phyloP scores from a whole-genome alignment of 2,113 vertebrate species.

The Limnothrissa miodon region DNA sequence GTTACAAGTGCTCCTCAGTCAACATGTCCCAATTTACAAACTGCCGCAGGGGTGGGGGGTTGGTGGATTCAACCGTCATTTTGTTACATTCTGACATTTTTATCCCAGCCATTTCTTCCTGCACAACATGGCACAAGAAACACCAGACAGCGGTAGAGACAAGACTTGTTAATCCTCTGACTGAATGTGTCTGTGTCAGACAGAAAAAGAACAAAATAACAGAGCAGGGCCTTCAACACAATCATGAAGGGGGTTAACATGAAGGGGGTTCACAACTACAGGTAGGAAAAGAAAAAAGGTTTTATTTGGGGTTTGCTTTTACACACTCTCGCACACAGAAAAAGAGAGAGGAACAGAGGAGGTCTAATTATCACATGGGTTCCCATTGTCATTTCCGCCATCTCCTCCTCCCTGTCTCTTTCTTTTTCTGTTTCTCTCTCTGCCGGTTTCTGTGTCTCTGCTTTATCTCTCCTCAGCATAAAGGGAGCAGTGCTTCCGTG shows the following conservation, averaged over 20 bases:
- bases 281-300: neutral
- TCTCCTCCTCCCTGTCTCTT: neutral
- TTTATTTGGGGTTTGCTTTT: too few species aligned
- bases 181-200: neutral
- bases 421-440: neutral
- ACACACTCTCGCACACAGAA: neutral
- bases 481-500: slow-evolving; percentile 3
- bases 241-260: too few species aligned
- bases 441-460: neutral
- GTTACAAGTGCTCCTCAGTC: neutral
- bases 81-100: neutral
- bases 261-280: neutral
- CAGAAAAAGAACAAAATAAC: neutral
- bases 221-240: too few species aligned
- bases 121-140: neutral
- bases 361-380: neutral
- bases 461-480: neutral
- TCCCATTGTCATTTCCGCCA: neutral
- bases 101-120: neutral
- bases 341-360: neutral
- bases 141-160: neutral
- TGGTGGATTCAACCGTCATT: neutral
- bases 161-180: neutral
- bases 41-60: neutral
- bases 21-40: neutral